phyloP scores from a whole-genome alignment of 2,797 vertebrate species.

The Gallirallus australis region DNA sequence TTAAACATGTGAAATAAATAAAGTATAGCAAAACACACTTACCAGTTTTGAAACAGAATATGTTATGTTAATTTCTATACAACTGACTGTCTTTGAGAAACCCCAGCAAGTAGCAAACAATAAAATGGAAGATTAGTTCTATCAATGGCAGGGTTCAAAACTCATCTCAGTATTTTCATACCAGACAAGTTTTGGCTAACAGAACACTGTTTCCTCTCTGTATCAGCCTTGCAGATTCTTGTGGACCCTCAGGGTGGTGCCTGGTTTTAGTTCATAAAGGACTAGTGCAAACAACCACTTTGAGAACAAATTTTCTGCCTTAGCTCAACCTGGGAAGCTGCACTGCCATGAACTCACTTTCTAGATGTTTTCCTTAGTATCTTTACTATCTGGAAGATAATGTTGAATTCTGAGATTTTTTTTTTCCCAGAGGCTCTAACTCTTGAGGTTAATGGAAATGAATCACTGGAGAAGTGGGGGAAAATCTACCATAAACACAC shows the following conservation, averaged over 20 bases:
- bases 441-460: neutral
- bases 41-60: neutral
- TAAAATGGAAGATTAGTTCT: neutral
- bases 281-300: neutral
- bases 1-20: neutral
- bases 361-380: neutral
- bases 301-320: neutral
- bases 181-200: neutral
- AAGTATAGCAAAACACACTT: neutral
- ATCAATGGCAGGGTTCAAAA: neutral
- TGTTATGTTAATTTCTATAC: neutral
- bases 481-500: neutral
- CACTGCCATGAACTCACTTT: neutral
- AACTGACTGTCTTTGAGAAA: neutral
- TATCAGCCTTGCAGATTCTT: neutral
- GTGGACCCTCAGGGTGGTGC: neutral
- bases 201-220: neutral
- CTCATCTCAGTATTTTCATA: neutral
- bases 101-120: neutral
- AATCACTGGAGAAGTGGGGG: neutral
- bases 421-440: neutral
- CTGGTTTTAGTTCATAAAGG: neutral
- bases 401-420: neutral
- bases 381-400: neutral
- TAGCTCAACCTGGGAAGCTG: neutral